Base-by-base conservation (phyloP, 1,140 invertebrate genomes). In the Monomorium pharaonis region DNA sequence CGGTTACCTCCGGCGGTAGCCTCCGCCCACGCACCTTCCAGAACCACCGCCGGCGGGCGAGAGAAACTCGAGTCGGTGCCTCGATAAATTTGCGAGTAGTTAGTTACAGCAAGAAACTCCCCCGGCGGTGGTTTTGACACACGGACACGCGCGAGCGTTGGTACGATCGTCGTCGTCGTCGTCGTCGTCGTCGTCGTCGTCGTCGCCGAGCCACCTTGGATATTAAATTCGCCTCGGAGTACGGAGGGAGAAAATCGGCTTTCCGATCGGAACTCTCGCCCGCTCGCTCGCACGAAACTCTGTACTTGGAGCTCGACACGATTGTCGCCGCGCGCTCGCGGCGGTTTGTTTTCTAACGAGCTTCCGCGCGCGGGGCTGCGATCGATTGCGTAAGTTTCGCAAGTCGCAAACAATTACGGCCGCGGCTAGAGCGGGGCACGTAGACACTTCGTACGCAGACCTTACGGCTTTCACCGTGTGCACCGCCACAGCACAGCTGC, bases 11-110 rank as follows among this genome's bases (percentile, higher is more conserved):
- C 83, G 63, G 63, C 84, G 78, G 84, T 84, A 86, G 84, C 84
- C 87, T 87, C 70, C 86, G 76, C 69, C 87, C 54, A 88, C 88
- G 86, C 80, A 75, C 86, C 81, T 86, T 86, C 74, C 69, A 76
- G 70, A 70, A 83, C 80, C 88, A 75, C 85, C 78, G 83, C 30
- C 84, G 84, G 51, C 77, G 91, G 90, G 89, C 86, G 91, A 94
- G 93, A 93, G 93, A 93, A 93, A 93, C 91, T 91, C 87, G 83
- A 92, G 90, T 91, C 81, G 89, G 89, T 91, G 91, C 92, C 92
- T 92, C 93, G 91, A 94, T 94, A 94, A 94, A 94, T 95, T 94
- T 91, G 92, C 92, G 90, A 93, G 91, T 92, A 94, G 94, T 94
- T 94, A 94, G 93, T 94, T 93, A 92, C 92, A 90, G 91, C 91